Conservation (phyloP, 2,888 invertebrate genomes). For the Subacronicta megacephala region DNA sequence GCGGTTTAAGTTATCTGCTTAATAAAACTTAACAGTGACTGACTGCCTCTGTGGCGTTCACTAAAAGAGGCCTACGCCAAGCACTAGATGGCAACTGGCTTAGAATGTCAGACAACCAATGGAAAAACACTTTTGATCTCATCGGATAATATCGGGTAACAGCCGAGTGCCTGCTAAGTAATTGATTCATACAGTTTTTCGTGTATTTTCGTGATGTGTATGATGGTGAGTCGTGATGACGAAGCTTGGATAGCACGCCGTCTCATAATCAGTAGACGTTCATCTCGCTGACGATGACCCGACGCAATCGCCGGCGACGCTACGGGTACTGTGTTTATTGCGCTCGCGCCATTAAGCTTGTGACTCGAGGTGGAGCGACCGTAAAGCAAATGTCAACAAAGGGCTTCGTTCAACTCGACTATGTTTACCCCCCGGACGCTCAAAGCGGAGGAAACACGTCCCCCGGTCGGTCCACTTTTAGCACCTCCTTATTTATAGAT, state of each 20-base stretch:
- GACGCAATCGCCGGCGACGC: conserved; percentile 54
- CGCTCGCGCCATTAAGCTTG: conserved; percentile 73
- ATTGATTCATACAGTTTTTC: no score
- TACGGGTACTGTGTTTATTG: conserved; percentile 71
- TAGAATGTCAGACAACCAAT: no score
- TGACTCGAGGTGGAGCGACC: conserved; percentile 73
- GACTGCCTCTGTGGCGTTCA: no score
- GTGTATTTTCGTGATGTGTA: conserved; percentile 31
- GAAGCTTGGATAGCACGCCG: conserved; percentile 19
- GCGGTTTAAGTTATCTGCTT: conserved; percentile 4
- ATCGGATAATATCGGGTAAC: no score
- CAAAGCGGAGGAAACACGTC: conserved; percentile 88
- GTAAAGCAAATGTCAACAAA: conserved; percentile 87
- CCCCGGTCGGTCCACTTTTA: conserved; percentile 87
- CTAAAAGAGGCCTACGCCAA: no score
- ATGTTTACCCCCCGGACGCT: conserved; percentile 86
- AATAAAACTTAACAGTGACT: no score
- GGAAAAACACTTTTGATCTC: no score
- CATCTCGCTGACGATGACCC: conserved; percentile 50
- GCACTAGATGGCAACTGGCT: no score
- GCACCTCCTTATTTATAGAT: conserved; percentile 89
- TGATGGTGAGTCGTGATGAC: conserved; percentile 35
- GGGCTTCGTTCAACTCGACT: conserved; percentile 78
- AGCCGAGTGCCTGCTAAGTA: no score
- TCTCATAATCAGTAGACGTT: conserved; percentile 55